Evolutionary conservation across 2,113 vertebrate species (phyloP).

Genomic region (Hemicordylus capensis): DNA sequence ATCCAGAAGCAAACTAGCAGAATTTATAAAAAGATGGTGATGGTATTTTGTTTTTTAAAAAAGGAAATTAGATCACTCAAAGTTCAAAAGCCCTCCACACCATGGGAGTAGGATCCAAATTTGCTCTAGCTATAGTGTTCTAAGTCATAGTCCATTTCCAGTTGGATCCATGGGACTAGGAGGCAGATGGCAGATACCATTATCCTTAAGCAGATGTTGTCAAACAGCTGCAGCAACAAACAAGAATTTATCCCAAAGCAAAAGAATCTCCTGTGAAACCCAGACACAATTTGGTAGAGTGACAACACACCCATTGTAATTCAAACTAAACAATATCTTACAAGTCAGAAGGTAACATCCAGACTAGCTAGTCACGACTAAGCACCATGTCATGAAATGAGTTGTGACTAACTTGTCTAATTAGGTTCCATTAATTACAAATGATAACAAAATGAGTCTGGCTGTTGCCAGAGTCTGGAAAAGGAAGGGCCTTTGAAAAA

Average conservation of each 20-base stretch:
- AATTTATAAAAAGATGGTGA: not conserved
- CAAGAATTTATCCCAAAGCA: not conserved
- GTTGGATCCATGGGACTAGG: not conserved
- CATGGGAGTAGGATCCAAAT: not conserved
- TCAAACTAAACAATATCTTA: not conserved
- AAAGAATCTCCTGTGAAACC: not conserved
- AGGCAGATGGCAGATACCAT: not conserved
- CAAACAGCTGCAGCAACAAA: not conserved
- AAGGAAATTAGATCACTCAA: too few species aligned
- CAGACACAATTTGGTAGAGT: not conserved
- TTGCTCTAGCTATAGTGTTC: not conserved
- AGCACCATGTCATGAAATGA: too few species aligned
- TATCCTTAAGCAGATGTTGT: not conserved
- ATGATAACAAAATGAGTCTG: too few species aligned
- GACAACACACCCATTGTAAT: not conserved
- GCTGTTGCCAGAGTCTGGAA: not conserved
- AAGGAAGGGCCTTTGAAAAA: not conserved
- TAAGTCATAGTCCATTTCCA: not conserved
- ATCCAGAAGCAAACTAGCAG: too few species aligned
- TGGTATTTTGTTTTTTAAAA: too few species aligned
- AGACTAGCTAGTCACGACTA: too few species aligned
- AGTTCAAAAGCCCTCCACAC: not conserved
- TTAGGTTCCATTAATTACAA: too few species aligned
- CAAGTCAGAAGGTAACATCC: too few species aligned
- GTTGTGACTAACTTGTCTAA: too few species aligned